Percentiles rank a stretch among this genome's conserved stretches.
Conservation (phyloP, 2,888 invertebrate genomes). For the Abrostola tripartita region DNA sequence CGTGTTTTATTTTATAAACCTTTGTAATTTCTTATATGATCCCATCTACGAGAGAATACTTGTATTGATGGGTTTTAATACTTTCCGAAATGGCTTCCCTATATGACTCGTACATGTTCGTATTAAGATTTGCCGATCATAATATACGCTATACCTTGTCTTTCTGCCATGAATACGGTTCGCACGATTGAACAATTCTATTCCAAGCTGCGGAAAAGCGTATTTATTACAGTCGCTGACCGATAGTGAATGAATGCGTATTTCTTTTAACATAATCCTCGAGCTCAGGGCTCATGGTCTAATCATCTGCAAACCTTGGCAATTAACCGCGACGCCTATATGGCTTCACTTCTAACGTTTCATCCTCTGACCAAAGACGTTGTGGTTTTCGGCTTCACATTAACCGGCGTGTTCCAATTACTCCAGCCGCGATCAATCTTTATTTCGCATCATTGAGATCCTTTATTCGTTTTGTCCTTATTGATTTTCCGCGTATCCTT, state of each 20-base stretch:
- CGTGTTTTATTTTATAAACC: too few species aligned
- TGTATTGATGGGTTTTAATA: too few species aligned
- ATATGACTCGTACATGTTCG: too few species aligned
- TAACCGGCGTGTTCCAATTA: constrained; percentile 65
- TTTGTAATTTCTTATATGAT: too few species aligned
- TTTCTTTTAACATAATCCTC: constrained; percentile 4
- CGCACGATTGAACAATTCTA: too few species aligned
- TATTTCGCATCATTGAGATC: constrained; percentile 57
- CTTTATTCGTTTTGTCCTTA: constrained; percentile 57
- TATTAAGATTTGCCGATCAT: too few species aligned
- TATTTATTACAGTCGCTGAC: constrained; percentile 23
- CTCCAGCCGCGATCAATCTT: constrained; percentile 58
- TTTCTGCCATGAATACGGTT: too few species aligned
- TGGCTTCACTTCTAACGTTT: constrained; percentile 74
- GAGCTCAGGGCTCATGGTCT: constrained; percentile 20
- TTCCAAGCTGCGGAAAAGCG: too few species aligned
- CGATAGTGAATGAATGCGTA: constrained; percentile 23
- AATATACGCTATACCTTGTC: too few species aligned
- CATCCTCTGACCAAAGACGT: constrained; percentile 65
- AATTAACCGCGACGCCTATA: constrained; percentile 64
- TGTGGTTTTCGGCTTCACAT: constrained; percentile 70
- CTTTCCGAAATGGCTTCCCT: too few species aligned
- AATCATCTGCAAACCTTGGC: constrained; percentile 52
- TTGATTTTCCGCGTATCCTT: constrained; percentile 65
- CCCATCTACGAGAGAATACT: too few species aligned